These are phyloP conservation scores for Metacarcinus magister DNA, from an alignment of 2,888 invertebrate species.

Conservation along the genomic window DNA sequence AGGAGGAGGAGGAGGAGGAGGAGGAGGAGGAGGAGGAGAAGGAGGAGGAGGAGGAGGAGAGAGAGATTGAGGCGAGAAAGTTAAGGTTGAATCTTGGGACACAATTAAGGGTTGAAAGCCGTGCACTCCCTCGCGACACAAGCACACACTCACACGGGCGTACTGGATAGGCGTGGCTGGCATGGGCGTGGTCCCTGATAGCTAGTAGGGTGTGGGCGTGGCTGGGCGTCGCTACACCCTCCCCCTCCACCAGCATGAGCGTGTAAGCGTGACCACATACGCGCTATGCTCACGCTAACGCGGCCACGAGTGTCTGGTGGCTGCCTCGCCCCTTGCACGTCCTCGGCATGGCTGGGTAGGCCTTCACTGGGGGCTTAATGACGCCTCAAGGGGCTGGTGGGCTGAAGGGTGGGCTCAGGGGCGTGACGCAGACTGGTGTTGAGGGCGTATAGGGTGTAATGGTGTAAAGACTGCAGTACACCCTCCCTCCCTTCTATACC, in stretches of 20 bases:
- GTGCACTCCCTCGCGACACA: not conserved
- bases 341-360: not conserved
- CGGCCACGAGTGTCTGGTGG: not conserved
- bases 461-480: not conserved
- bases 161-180: not conserved
- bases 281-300: not conserved
- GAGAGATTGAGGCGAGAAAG: conserved; percentile 31
- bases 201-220: not conserved
- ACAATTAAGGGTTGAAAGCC: not conserved
- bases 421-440: not conserved
- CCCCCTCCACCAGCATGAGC: not conserved
- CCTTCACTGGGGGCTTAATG: conserved; percentile 2
- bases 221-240: not conserved
- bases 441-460: not conserved
- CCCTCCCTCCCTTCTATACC: too few species aligned
- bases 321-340: not conserved
- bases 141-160: not conserved
- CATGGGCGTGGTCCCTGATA: not conserved
- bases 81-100: not conserved
- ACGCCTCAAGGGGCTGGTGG: not conserved
- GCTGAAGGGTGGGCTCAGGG: not conserved
- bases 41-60: conserved; percentile 40
- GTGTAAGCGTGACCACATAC: not conserved
- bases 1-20: not conserved
- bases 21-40: conserved; percentile 29